phyloP scores from a whole-genome alignment of 2,797 vertebrate genomes.

The Natrix natrix region DNA sequence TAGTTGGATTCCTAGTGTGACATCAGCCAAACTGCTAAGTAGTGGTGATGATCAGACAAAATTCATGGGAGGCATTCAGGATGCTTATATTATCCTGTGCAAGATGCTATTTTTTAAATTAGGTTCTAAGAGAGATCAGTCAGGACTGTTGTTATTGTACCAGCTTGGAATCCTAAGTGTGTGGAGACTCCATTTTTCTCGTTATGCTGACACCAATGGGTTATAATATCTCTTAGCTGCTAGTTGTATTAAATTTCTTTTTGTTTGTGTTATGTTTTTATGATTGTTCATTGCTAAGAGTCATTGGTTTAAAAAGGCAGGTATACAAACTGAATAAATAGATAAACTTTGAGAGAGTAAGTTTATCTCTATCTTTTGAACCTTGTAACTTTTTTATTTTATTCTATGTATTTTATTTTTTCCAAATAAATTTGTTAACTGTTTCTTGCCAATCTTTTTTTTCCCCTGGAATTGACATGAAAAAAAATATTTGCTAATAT shows the following conservation, averaged over 20 bases:
- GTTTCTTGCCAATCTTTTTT: background rate
- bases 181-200: background rate
- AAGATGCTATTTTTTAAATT: background rate
- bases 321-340: background rate
- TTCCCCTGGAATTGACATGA: too few relatives aligned
- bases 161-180: background rate
- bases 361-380: background rate
- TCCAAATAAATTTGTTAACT: background rate
- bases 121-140: background rate
- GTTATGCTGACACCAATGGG: background rate
- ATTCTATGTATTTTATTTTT: background rate
- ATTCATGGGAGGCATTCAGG: background rate
- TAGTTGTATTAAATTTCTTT: background rate
- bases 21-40: background rate
- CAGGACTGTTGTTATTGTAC: background rate
- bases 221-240: background rate
- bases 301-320: background rate
- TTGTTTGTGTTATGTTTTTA: background rate
- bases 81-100: background rate
- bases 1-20: background rate
- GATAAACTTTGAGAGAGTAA: background rate
- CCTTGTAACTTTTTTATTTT: background rate
- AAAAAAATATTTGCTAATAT: too few relatives aligned
- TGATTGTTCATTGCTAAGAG: background rate
- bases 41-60: background rate